Evolutionary conservation across 2,888 invertebrate genomes (phyloP).

Genomic region (Hydroisotoma schaefferi): DNA sequence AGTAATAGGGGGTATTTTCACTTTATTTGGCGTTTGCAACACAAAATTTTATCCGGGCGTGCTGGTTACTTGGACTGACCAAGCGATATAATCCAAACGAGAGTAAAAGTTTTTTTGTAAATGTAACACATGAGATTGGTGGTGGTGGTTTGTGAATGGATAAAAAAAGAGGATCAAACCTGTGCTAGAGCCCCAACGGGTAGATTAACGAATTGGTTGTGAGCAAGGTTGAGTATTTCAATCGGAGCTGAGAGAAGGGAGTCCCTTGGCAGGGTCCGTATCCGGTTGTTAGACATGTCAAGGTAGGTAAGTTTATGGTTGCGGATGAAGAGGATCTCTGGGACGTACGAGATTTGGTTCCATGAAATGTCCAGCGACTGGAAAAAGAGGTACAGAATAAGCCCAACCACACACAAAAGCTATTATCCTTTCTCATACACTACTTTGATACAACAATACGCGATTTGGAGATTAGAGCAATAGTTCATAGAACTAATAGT

Average conservation of each 20-base stretch:
- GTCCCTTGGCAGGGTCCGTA: constrained; percentile 50
- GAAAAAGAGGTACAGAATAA: constrained; percentile 18
- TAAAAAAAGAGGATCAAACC: constrained; percentile 27
- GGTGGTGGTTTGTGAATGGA: not conserved
- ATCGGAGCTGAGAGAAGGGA: constrained; percentile 49
- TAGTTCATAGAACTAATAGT: no score
- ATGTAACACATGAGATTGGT: not conserved
- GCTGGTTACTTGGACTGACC: no score
- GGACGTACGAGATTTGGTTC: constrained; percentile 50
- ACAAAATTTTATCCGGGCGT: no score
- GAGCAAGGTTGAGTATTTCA: constrained; percentile 49
- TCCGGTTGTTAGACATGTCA: constrained; percentile 49
- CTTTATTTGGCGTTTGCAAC: no score
- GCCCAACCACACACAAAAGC: not conserved
- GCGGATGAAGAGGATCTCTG: constrained; percentile 49
- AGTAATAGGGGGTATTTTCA: no score
- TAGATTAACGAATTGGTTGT: constrained; percentile 50
- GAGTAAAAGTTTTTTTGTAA: not conserved
- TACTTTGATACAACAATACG: no score
- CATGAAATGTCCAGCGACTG: constrained; percentile 49
- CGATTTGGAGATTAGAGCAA: no score
- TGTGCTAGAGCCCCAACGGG: constrained; percentile 46
- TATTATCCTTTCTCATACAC: no score
- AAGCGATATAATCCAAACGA: no score
- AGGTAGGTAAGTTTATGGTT: constrained; percentile 49